Evolutionary conservation across 2,113 vertebrate species (phyloP), one percentile per base, ranked within the genome.

Genomic region (Catharus minimus): DNA sequence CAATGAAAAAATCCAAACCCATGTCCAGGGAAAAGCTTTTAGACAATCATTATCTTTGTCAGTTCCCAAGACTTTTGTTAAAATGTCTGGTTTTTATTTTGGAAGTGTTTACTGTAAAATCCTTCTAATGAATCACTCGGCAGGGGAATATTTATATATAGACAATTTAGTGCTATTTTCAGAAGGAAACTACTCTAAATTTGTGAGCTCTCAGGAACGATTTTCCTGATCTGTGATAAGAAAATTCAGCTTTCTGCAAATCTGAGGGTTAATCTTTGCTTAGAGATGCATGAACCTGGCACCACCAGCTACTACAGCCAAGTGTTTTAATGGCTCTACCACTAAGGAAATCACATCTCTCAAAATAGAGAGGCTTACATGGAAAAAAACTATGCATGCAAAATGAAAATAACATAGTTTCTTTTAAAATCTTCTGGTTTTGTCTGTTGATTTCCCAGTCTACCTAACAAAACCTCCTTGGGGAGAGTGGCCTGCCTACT

Each of bases 81-180:
- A 97, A 97, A 91, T 77, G 30, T 36, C 82, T 86, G 81, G 5
- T 52, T 85, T 97, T 96, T 93, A 92, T 92, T 96, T 96, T 92
- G 86, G 68, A 95, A 92, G 13, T 24, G 0, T 87, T 86, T 73
- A 66, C 39, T 93, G 56, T 92, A 91, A 96, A 95, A 79, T 57
- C 39, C 32, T 91, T 90, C 75, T 95, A 95, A 93, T 80, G 82
- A 93, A 94, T 92, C 82, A 73, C 88, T 80, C 24, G 67, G 73
- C 41, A 90, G 82, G 56, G 89, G 78, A 89, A 93, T 81, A 89
- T 8, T 69, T 49, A 88, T 38, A n/a, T n/a, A 14, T 30, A 53
- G 5, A 22, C 46, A 86, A 75, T 68, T 85, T 67, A 85, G 38
- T 13, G 6, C 87, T 72, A 17, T 64, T 91, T 77, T 82, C 68